phyloP scores from a whole-genome alignment of 2,797 vertebrate species.

The Coregonus suidteri region DNA sequence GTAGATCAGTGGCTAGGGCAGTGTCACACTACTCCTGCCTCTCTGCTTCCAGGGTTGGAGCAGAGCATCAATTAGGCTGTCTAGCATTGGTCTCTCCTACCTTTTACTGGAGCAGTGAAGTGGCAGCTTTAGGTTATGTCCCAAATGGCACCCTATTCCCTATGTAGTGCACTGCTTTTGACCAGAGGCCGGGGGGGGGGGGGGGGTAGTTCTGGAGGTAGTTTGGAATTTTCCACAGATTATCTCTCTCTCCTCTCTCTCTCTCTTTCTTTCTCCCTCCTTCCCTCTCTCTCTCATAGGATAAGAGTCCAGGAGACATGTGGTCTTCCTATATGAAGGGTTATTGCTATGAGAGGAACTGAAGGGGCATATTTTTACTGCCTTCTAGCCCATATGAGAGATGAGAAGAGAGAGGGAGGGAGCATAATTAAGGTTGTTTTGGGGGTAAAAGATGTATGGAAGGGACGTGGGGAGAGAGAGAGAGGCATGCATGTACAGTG shows the following conservation, averaged over 20 bases:
- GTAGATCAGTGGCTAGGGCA: background rate
- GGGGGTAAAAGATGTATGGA: slow-evolving; percentile 57
- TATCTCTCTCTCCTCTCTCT: too few species aligned
- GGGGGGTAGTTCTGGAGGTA: too few species aligned
- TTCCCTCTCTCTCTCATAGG: background rate
- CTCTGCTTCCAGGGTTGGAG: slow-evolving; percentile 8
- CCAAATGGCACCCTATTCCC: background rate
- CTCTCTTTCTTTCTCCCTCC: background rate
- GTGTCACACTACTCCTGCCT: background rate
- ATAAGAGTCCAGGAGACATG: slow-evolving; percentile 45
- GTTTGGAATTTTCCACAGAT: background rate
- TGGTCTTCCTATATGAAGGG: slow-evolving; percentile 38
- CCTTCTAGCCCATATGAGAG: slow-evolving; percentile 42
- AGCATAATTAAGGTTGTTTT: slow-evolving; percentile 62
- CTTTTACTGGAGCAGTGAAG: slow-evolving; percentile 50
- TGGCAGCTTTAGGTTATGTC: slow-evolving; percentile 38
- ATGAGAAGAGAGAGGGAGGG: slow-evolving; percentile 28
- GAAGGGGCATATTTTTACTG: slow-evolving; percentile 39
- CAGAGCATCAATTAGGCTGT: slow-evolving; percentile 26
- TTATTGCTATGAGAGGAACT: slow-evolving; percentile 23
- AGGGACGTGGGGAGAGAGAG: background rate
- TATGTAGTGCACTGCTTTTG: background rate
- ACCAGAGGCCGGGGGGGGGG: slow-evolving; percentile 29
- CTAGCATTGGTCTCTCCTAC: slow-evolving; percentile 27
- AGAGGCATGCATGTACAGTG: slow-evolving; percentile 47